Evolutionary conservation across 1,140 invertebrate species (phyloP), one percentile per base, ranked within the genome.

Genomic region (Pogonus chalceus): DNA sequence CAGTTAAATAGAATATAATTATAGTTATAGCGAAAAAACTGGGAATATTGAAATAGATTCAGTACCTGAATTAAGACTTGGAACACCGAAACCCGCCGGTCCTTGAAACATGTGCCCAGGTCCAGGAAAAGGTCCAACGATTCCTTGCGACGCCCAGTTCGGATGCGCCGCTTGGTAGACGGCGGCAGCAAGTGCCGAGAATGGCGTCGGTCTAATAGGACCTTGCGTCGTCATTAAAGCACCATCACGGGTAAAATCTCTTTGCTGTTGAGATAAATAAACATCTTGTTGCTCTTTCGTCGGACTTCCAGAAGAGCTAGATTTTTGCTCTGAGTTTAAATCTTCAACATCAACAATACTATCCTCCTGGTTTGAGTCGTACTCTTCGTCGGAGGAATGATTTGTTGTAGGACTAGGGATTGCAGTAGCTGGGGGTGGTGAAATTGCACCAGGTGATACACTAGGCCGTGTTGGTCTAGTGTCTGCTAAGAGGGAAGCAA

Each of bases 271-370:
- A n/a, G 31, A 20, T 22, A 49, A 18, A 47, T 60, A 58, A 16
- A 21, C 14, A n/a, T 59, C 59, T 37, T 58, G 58, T 37, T 58
- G 58, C 23, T 65, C 62, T 48, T 65, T 62, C 10, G 46, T 18
- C 12, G 53, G 51, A 48, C 51, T 37, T 1, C 56, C 54, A 1
- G 43, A 18, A 21, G 61, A 52, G n/a, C n/a, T n/a, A 9, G 52
- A 57, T 56, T 66, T 64, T 35, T 63, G 63, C 24, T 79, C 77
- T 49, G 74, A 75, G 63, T 79, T 76, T 58, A 82, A 65, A 60
- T 83, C 81, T 65, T 83, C 81, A 22, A 84, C 81, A 60, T 83
- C 81, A 4, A 82, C 80, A 65, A 82, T 81, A 4, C 78, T 81
- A 58, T 82, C 79, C 60, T 82, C 81, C 54, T 80, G 78, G 53